Evolutionary conservation across 2,113 vertebrate species (phyloP).

Genomic region (Myrmecobius fasciatus): DNA sequence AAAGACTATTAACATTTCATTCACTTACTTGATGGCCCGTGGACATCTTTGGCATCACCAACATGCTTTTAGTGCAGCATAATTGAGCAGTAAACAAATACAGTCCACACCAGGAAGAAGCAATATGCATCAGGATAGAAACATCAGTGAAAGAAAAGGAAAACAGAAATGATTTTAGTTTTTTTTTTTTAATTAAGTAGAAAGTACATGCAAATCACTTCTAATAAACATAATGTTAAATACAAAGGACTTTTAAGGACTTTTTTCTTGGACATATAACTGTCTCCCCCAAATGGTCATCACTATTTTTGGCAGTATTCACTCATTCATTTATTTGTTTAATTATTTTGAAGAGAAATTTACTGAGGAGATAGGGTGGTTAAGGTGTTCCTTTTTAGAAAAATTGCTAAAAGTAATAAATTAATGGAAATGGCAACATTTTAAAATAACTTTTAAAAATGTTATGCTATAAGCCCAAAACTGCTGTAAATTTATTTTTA

Average conservation of each 20-base stretch:
- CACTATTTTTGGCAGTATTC: conserved; percentile 33
- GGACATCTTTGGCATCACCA: conserved; percentile 90
- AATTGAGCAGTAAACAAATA: conserved; percentile 84
- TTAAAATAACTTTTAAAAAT: background rate
- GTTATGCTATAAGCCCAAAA: conserved; percentile 27
- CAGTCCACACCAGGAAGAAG: conserved; percentile 85
- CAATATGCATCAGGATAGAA: conserved; percentile 79
- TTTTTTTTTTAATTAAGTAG: conserved; percentile 73
- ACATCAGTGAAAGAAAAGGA: conserved; percentile 81
- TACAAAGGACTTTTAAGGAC: background rate
- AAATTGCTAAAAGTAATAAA: background rate
- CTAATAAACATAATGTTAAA: conserved; percentile 40
- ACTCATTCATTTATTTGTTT: conserved; percentile 21
- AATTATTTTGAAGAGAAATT: conserved; percentile 23
- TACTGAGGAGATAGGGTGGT: conserved; percentile 7
- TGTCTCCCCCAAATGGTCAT: conserved; percentile 1
- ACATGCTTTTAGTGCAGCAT: conserved; percentile 85
- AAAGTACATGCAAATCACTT: conserved; percentile 79
- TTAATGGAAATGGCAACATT: background rate
- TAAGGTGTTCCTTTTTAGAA: background rate
- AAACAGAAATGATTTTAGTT: conserved; percentile 87
- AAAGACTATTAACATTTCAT: conserved; percentile 67
- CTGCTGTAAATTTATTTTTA: conserved; percentile 46
- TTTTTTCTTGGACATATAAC: background rate
- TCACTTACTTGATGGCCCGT: conserved; percentile 90